Evolutionary conservation across 2,113 vertebrate species (phyloP), one percentile per base, ranked within the genome.

Genomic region (Pithys albifrons): DNA sequence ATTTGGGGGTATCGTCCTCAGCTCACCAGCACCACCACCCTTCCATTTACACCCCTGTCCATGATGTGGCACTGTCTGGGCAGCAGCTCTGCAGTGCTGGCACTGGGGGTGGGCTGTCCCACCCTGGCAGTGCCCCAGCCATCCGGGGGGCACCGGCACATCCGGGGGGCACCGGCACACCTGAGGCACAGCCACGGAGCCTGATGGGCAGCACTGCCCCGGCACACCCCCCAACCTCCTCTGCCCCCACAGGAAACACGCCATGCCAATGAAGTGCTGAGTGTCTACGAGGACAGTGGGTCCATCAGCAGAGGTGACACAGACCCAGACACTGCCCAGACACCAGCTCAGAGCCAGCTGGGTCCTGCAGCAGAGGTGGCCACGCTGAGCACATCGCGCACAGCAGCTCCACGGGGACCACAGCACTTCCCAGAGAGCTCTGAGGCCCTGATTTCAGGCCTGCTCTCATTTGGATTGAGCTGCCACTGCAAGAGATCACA

Each of bases 1-100:
- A 95, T 82, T 91, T 66, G 79, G 52, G 52, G 88, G 83, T 85
- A 91, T 77, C 59, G 81, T 51, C 91, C 70, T 51, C 25, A 57
- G 59, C 41, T 65, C 52, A 79, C 17, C 80, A 75, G 71, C 88
- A 94, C 45, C 86, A 39, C 35, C 82, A 33, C 52, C 43, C 85
- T 91, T 90, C 70, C 92, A 78, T 78, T 95, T 82, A 52, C 37
- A 66, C 15, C 45, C 19, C 27, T 37, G 74, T 6, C 70, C 72
- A 12, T 88, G 88, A 91, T 22, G 59, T 72, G 88, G 91, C 84
- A 84, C 27, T 64, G 64, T 8, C 41, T 3, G 51, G 1, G 27
- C 49, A 17, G 19, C 25, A 49, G 64, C 33, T 78, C 82, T 85
- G 1, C 9, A 80, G 55, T 7, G 17, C 39, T 46, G 61, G 57